Conservation (phyloP, 53 echinoderm and acorn worm species). For the Crossaster papposus region DNA sequence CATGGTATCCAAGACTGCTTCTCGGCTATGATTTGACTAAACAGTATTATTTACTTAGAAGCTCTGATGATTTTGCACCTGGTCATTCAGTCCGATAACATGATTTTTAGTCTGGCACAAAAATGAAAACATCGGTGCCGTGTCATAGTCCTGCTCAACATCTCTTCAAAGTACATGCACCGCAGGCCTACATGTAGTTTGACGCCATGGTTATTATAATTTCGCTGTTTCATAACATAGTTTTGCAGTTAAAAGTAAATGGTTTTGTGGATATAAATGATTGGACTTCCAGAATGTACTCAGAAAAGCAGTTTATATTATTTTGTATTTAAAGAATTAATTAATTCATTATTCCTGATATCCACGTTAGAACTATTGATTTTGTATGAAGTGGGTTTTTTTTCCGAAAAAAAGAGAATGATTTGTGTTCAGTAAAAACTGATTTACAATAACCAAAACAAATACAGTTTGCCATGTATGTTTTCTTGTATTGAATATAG, state of each 20-base stretch:
- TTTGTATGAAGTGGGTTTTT: constrained; percentile 46
- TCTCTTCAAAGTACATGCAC: background rate
- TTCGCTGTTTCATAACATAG: background rate
- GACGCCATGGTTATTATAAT: background rate
- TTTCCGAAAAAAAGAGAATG: constrained; percentile 24
- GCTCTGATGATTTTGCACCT: background rate
- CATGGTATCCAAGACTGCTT: background rate
- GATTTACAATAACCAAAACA: constrained; percentile 48
- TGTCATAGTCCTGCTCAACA: background rate
- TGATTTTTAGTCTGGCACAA: background rate
- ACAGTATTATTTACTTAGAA: background rate
- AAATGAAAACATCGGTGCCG: background rate
- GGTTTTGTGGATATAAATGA: constrained; percentile 18
- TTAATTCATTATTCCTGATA: background rate
- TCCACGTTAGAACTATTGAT: constrained; percentile 13
- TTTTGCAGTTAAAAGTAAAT: background rate
- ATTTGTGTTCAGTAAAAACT: constrained; percentile 30
- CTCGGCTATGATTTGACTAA: background rate
- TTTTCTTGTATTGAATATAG: no score
- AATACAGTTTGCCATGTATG: constrained; percentile 1
- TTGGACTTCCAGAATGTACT: constrained; percentile 52
- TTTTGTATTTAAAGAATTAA: constrained; percentile 5
- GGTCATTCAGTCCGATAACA: background rate
- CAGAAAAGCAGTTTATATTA: constrained; percentile 24
- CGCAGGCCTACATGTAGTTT: background rate